phyloP scores from a whole-genome alignment of 2,888 invertebrate genomes.

The Latrodectus elegans region DNA sequence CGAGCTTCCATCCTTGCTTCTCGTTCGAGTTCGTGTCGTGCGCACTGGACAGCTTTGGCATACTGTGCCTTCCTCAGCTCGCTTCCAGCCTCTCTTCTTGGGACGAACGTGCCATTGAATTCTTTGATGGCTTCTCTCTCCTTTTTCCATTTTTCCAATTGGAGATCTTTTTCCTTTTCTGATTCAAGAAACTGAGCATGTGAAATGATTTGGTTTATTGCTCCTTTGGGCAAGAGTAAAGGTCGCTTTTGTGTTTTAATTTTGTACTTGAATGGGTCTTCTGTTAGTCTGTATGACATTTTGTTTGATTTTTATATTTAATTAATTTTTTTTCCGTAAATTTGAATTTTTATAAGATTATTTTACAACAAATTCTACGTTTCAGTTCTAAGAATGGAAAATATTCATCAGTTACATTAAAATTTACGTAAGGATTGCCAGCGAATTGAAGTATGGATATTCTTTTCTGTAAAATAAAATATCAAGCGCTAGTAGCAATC shows the following conservation, averaged over 20 bases:
- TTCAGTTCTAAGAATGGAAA: no score
- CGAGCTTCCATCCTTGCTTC: slow-evolving; percentile 25
- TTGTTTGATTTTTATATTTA: background rate
- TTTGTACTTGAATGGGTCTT: slow-evolving; percentile 34
- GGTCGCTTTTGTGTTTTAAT: background rate
- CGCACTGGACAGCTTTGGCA: slow-evolving; percentile 6
- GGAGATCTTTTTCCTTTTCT: background rate
- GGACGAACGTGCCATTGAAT: background rate
- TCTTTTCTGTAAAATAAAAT: no score
- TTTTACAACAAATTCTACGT: no score
- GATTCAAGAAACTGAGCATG: background rate
- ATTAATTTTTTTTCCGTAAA: no score
- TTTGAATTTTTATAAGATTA: no score
- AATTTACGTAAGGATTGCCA: no score
- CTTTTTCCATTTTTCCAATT: background rate
- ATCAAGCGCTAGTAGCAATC: no score
- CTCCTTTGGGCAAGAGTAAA: slow-evolving; percentile 14
- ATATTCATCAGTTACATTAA: no score
- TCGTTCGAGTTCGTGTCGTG: slow-evolving; percentile 12
- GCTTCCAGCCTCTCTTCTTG: slow-evolving; percentile 23
- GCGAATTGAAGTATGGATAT: no score
- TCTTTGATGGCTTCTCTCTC: slow-evolving; percentile 13
- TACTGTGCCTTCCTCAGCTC: slow-evolving; percentile 31
- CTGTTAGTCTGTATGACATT: background rate
- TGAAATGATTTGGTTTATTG: background rate